Conservation (phyloP, 2,113 vertebrate species). For the Bufo bufo region DNA sequence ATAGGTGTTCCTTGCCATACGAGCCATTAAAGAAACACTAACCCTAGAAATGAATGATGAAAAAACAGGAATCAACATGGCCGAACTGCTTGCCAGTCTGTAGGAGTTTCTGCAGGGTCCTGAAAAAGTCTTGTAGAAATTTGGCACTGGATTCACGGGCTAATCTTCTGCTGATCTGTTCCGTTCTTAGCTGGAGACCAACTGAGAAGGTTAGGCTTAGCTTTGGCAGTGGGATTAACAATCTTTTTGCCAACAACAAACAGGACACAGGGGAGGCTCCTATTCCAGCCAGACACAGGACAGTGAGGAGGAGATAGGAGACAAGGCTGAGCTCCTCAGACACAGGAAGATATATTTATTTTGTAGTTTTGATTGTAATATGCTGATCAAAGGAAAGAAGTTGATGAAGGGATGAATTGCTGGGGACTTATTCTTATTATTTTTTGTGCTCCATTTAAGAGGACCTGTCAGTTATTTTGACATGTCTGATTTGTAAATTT, state of each 20-base stretch:
- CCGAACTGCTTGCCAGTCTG: background rate
- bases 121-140: background rate
- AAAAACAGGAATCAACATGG: too few relatives aligned
- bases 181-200: too few relatives aligned
- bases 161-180: background rate
- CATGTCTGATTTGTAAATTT: background rate
- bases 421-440: background rate
- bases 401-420: too few relatives aligned
- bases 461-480: background rate
- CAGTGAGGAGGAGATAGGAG: background rate
- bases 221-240: too few relatives aligned
- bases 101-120: background rate
- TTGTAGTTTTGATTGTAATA: too few relatives aligned
- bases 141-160: background rate
- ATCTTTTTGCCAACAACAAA: too few relatives aligned
- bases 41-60: background rate
- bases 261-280: background rate
- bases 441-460: background rate
- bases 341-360: too few relatives aligned
- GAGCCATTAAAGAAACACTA: background rate
- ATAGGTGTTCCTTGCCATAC: conserved; percentile 25
- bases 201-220: too few relatives aligned
- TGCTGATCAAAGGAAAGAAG: too few relatives aligned
- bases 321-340: background rate
- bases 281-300: background rate